Evolutionary conservation across 2,888 invertebrate species (phyloP).

Genomic region (Mesodorylaimus sp.): DNA sequence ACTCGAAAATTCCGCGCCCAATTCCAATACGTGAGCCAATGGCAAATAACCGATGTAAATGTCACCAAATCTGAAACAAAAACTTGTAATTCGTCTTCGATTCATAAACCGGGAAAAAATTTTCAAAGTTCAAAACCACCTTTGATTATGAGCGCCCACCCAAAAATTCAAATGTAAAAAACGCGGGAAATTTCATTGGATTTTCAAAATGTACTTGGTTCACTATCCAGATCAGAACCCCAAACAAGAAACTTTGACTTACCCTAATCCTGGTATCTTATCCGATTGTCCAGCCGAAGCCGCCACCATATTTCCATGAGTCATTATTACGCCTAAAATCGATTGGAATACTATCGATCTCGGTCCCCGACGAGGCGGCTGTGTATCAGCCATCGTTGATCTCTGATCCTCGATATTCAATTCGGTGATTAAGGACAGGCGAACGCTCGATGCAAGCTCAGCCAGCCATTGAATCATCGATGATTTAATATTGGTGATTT

Average conservation of each 20-base stretch:
- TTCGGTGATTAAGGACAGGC: too few species aligned
- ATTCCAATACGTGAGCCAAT: conserved; percentile 84
- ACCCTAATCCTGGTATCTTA: conserved; percentile 31
- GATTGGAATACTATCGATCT: too few species aligned
- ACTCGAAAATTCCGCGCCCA: conserved; percentile 49
- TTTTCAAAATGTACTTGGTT: too few species aligned
- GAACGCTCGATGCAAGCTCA: too few species aligned
- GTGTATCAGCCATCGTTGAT: too few species aligned
- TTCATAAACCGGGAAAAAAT: not conserved
- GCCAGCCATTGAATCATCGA: too few species aligned
- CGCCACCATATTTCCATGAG: conserved; percentile 35
- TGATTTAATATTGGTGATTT: too few species aligned
- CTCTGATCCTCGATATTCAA: too few species aligned
- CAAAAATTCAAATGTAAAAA: not conserved
- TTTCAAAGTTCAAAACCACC: not conserved
- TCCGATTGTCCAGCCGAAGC: conserved; percentile 34
- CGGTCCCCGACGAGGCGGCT: too few species aligned
- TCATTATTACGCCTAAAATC: conserved; percentile 31
- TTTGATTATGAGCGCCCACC: too few species aligned
- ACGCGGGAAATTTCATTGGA: not conserved
- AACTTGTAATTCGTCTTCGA: not conserved
- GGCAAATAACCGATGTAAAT: conserved; percentile 84
- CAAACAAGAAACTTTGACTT: conserved; percentile 11
- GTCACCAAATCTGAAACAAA: conserved; percentile 38
- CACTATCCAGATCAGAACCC: too few species aligned